phyloP scores from a whole-genome alignment of 2,797 vertebrate genomes.

The Poeciliopsis paucimaculata region DNA sequence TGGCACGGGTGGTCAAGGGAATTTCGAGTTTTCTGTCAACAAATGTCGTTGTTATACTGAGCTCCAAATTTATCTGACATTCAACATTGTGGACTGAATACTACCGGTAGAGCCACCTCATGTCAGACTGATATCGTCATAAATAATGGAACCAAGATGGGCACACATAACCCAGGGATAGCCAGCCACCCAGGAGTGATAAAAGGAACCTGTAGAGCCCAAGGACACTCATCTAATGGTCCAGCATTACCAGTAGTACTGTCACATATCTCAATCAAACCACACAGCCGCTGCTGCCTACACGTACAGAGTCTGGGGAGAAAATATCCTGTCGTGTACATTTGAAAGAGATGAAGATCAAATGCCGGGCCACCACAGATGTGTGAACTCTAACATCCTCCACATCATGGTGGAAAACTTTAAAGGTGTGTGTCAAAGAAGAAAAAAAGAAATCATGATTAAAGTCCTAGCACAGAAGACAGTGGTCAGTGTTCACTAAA shows the following conservation, averaged over 20 bases:
- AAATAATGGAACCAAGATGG: conserved; percentile 69
- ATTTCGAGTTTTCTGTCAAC: conserved; percentile 48
- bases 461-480: conserved; percentile 44
- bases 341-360: conserved; percentile 62
- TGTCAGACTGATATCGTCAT: conserved; percentile 69
- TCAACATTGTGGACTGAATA: conserved; percentile 44
- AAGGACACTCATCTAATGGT: conserved; percentile 77
- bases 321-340: conserved; percentile 36
- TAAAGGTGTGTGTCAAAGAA: conserved; percentile 43
- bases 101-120: conserved; percentile 62
- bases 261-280: conserved; percentile 75
- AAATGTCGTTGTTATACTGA: conserved; percentile 45
- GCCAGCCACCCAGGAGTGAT: conserved; percentile 65
- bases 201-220: conserved; percentile 58
- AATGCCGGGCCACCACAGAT: conserved; percentile 36
- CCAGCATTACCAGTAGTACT: conserved; percentile 58
- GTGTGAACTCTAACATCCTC: conserved; percentile 40
- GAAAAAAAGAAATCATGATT: conserved; percentile 24
- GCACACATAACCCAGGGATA: conserved; percentile 63
- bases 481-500: conserved; percentile 48
- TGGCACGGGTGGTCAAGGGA: conserved; percentile 15
- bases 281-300: conserved; percentile 18
- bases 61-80: conserved; percentile 49
- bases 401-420: conserved; percentile 15
- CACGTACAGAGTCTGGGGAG: conserved; percentile 13